phyloP scores from a whole-genome alignment of 2,113 vertebrate genomes.

The Spea bombifrons region DNA sequence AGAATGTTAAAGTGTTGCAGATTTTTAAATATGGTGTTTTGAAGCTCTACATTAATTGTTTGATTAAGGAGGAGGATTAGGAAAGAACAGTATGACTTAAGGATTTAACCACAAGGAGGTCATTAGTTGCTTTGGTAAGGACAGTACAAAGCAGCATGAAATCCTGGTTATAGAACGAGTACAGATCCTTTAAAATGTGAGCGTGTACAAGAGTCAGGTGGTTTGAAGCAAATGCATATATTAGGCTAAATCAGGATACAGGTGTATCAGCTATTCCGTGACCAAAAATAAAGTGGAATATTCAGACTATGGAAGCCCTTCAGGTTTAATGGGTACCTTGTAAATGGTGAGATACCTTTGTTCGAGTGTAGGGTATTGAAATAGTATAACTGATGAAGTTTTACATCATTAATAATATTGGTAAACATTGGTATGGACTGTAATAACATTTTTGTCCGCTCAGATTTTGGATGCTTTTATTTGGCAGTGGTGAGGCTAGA shows the following conservation, averaged over 20 bases:
- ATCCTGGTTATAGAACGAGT: constrained; percentile 15
- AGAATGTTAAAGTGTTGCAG: too few relatives aligned
- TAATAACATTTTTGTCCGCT: too few relatives aligned
- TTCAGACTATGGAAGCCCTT: not conserved
- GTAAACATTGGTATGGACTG: too few relatives aligned
- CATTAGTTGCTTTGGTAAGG: constrained; percentile 41
- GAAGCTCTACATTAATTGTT: too few relatives aligned
- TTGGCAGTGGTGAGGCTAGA: too few relatives aligned
- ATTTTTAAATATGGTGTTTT: too few relatives aligned
- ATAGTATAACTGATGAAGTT: too few relatives aligned
- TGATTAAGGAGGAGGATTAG: constrained; percentile 24
- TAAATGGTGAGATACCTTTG: too few relatives aligned
- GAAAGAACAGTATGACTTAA: constrained; percentile 22
- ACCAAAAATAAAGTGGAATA: not conserved
- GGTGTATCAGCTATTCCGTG: not conserved
- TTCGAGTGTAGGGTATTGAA: too few relatives aligned
- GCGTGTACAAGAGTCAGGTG: not conserved
- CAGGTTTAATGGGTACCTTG: too few relatives aligned
- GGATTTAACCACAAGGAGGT: constrained; percentile 38
- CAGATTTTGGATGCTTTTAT: too few relatives aligned
- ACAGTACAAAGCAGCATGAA: constrained; percentile 29
- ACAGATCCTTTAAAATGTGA: constrained; percentile 13
- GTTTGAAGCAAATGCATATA: not conserved
- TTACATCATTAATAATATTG: too few relatives aligned
- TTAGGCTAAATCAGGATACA: not conserved